A percentile compares a stretch with the other conserved stretches of the same genome.
phyloP scores from a whole-genome alignment of 2,888 invertebrate genomes.

The Napeogenes inachia region DNA sequence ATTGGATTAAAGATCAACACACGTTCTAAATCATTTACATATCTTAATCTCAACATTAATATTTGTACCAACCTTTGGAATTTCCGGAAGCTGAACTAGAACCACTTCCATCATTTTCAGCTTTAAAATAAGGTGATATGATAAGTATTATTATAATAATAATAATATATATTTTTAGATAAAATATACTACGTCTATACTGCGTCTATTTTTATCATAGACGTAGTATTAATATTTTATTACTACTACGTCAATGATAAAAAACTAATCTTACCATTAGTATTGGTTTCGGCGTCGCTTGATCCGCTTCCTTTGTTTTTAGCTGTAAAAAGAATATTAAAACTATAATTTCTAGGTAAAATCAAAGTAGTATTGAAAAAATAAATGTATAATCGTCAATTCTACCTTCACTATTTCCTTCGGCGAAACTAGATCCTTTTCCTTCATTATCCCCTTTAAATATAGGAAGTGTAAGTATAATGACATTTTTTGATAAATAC shows the following conservation, averaged over 20 bases:
- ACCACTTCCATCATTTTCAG: not conserved
- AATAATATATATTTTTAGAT: too few species aligned
- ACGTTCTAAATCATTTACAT: not conserved
- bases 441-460: not conserved
- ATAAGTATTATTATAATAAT: too few species aligned
- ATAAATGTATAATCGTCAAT: too few species aligned
- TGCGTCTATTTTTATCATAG: too few species aligned
- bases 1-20: not conserved
- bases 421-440: constrained; percentile 2
- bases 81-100: not conserved
- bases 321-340: constrained; percentile 7
- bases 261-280: not conserved
- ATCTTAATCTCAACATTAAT: not conserved
- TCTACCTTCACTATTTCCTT: constrained; percentile 2
- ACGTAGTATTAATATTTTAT: too few species aligned
- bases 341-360: not conserved
- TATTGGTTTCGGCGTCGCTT: constrained; percentile 8
- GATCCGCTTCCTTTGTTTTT: constrained; percentile 8
- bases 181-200: too few species aligned
- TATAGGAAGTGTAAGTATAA: not conserved
- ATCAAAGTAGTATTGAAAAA: too few species aligned
- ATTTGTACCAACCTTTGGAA: not conserved
- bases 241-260: too few species aligned
- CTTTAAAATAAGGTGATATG: too few species aligned
- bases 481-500: not conserved